Evolutionary conservation across 2,113 vertebrate species (phyloP).

Genomic region (Ia io): DNA sequence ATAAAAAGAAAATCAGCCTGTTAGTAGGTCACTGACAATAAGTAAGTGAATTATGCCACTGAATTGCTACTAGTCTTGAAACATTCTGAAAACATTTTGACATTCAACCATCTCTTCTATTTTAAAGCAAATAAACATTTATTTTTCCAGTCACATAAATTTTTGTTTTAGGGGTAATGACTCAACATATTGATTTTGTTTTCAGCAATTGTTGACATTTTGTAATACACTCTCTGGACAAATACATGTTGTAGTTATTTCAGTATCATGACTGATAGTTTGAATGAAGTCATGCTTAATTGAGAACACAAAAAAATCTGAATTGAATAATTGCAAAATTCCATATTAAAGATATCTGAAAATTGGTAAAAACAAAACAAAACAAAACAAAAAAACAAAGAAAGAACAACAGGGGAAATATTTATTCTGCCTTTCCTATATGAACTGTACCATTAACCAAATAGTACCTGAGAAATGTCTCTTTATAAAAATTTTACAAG

Average conservation of each 20-base stretch:
- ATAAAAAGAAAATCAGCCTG: background rate
- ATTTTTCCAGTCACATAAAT: background rate
- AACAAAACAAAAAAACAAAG: too few relatives aligned
- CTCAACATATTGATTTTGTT: constrained; percentile 24
- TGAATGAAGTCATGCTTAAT: constrained; percentile 10
- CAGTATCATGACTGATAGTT: background rate
- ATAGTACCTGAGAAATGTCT: background rate
- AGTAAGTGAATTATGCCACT: background rate
- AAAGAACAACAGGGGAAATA: background rate
- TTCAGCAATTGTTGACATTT: constrained; percentile 12
- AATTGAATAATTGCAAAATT: background rate
- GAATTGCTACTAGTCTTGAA: background rate
- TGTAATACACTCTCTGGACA: background rate
- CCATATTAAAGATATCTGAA: background rate
- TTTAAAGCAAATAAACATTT: constrained; percentile 9
- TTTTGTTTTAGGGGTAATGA: background rate
- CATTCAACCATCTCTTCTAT: background rate
- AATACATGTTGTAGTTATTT: background rate
- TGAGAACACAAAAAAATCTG: background rate
- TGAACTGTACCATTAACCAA: background rate
- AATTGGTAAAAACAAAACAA: background rate
- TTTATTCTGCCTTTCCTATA: background rate
- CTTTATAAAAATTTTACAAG: background rate
- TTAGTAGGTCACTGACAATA: background rate
- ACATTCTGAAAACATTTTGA: background rate